Base-by-base conservation (phyloP, 2,113 vertebrate genomes). In the Pagrus major region DNA sequence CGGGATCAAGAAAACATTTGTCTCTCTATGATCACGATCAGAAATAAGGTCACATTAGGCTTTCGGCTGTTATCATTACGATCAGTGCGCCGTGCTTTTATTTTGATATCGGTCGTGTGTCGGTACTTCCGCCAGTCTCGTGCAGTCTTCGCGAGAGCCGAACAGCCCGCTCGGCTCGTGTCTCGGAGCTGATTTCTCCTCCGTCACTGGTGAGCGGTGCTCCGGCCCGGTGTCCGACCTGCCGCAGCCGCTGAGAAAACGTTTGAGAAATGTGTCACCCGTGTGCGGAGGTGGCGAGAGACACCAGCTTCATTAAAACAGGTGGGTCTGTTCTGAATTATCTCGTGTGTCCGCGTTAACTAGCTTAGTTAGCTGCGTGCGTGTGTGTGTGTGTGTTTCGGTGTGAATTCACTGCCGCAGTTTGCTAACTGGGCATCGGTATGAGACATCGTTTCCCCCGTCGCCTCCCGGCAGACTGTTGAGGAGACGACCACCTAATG, bases 201-300 rank as follows among this genome's bases (percentile, higher is more conserved):
- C 74, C 71, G 33, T 65, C 16, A 63, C 59, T 25, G 67, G 37
- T 18, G 46, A 12, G 0, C 58, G 42, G 55, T 59, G 68, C 79
- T 59, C 70, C 41, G 88, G 84, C 80, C 78, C 76, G 58, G 66
- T 54, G 67, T 77, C 56, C n/a, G 47, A 46, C 14, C 72, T 20
- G 56, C 69, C 58, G 14, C 68, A 21, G 61, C 68, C 4, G 42
- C 44, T 2, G 73, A 75, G 74, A 64, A n/a, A 66, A 63, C 86
- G 71, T 52, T 23, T 71, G 76, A 90, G 93, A 95, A 86, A 94
- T 94, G 94, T 86, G 85, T 93, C 86, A 71, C 63, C 76, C 70
- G 86, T 71, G 81, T 68, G 71, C 72, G 61, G 79, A 86, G 67
- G 80, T 79, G 86, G 70, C 69, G 82, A 94, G 69, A 89, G 83